phyloP scores from a whole-genome alignment of 2,113 vertebrate species.

The Pholis gunnellus region DNA sequence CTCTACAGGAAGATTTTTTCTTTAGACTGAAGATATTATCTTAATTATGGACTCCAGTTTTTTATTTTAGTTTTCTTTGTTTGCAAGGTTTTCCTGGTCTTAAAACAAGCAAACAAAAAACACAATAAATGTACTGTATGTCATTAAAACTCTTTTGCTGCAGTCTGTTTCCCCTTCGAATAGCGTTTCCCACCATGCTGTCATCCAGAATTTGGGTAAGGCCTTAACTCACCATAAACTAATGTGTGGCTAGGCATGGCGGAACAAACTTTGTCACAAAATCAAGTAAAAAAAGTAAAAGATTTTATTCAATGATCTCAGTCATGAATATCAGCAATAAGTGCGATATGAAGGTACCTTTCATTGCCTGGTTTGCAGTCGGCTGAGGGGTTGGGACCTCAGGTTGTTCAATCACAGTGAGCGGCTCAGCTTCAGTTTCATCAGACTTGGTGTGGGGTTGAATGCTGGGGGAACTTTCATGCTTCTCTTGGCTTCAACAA shows the following conservation, averaged over 20 bases:
- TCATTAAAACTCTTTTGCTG: background rate
- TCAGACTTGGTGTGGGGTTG: conserved; percentile 43
- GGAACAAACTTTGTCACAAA: background rate
- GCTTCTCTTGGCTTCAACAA: conserved; percentile 65
- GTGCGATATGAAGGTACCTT: conserved; percentile 72
- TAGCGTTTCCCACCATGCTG: background rate
- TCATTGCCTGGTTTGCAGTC: conserved; percentile 84
- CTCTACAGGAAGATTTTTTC: background rate
- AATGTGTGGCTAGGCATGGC: background rate
- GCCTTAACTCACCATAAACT: background rate
- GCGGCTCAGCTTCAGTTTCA: conserved; percentile 62
- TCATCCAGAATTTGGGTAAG: background rate
- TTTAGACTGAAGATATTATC: background rate
- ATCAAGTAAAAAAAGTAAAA: background rate
- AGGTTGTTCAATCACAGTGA: conserved; percentile 79
- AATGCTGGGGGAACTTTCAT: conserved; percentile 32
- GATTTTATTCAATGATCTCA: background rate
- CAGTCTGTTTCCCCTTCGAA: background rate
- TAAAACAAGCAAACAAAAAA: background rate
- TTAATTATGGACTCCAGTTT: background rate
- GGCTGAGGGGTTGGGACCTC: conserved; percentile 72
- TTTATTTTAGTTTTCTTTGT: background rate
- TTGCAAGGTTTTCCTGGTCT: background rate
- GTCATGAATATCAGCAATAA: background rate
- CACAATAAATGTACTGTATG: background rate